Percentiles rank a stretch among this genome's conserved stretches.
These are phyloP conservation scores for Chironomus riparius DNA, from an alignment of 2,888 invertebrate genomes.

Conservation along the genomic window DNA sequence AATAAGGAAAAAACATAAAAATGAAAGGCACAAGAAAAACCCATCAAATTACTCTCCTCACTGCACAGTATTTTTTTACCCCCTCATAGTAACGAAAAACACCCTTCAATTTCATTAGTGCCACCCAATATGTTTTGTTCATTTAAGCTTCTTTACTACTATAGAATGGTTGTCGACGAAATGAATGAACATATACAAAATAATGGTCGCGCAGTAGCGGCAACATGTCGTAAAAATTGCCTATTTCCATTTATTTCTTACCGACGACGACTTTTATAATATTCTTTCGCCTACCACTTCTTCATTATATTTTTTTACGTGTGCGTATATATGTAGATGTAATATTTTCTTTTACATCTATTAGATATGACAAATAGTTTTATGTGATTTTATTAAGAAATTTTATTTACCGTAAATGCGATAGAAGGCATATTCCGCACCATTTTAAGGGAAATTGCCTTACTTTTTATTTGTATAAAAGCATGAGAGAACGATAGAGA, in stretches of 20 bases:
- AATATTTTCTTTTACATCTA: background rate
- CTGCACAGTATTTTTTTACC: background rate
- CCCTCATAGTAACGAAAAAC: background rate
- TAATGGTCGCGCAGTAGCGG: background rate
- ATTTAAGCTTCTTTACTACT: background rate
- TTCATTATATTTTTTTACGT: background rate
- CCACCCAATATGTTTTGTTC: background rate
- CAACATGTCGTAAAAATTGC: background rate
- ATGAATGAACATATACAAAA: too few species aligned
- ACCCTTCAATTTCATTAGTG: background rate
- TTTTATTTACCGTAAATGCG: background rate
- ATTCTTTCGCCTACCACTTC: background rate
- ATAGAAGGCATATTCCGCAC: background rate
- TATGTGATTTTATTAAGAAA: constrained; percentile 8
- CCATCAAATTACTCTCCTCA: constrained; percentile 5
- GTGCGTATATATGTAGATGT: background rate
- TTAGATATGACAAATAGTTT: constrained; percentile 15
- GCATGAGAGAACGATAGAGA: background rate
- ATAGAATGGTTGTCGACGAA: too few species aligned
- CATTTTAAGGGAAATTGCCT: background rate
- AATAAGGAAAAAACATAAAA: background rate
- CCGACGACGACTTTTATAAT: background rate
- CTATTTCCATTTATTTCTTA: background rate
- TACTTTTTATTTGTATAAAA: background rate
- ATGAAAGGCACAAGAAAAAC: background rate